phyloP scores from a whole-genome alignment of 2,797 vertebrate species.

The Gymnothorax javanicus region DNA sequence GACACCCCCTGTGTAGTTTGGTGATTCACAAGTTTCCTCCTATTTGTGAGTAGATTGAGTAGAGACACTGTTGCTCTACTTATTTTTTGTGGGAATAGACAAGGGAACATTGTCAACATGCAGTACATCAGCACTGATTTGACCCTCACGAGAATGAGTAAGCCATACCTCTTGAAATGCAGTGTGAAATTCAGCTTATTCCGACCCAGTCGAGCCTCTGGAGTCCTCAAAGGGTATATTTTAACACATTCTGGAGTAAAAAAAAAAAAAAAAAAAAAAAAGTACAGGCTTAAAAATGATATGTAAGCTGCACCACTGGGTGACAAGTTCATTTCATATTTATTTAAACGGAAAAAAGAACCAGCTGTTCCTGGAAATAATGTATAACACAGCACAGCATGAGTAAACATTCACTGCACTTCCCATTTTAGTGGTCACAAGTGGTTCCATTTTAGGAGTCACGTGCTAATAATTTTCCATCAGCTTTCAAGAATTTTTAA shows the following conservation, averaged over 20 bases:
- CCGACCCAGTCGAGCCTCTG: constrained; percentile 56
- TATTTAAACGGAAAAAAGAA: neutral
- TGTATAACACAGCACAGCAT: neutral
- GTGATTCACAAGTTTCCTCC: neutral
- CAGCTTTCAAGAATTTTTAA: neutral
- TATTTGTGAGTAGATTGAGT: neutral
- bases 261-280: constrained; percentile 43
- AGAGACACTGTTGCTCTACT: neutral
- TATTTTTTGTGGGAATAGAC: neutral
- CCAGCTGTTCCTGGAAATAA: neutral
- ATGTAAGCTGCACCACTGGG: constrained; percentile 24
- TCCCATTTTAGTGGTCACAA: constrained; percentile 55
- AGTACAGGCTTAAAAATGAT: constrained; percentile 25
- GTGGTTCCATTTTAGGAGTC: neutral
- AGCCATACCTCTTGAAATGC: constrained; percentile 87
- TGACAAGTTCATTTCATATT: neutral
- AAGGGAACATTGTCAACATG: too few relatives aligned
- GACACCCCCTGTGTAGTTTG: neutral
- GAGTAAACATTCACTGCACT: constrained; percentile 30
- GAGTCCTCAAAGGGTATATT: constrained; percentile 66
- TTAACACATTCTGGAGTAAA: constrained; percentile 81
- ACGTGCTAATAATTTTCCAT: constrained; percentile 11
- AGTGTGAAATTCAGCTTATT: constrained; percentile 77
- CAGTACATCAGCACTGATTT: too few relatives aligned
- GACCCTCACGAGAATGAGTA: too few relatives aligned